Evolutionary conservation across 2,888 invertebrate species (phyloP), one percentile per base, ranked within the genome.

Genomic region (Agrochola lychnidis): DNA sequence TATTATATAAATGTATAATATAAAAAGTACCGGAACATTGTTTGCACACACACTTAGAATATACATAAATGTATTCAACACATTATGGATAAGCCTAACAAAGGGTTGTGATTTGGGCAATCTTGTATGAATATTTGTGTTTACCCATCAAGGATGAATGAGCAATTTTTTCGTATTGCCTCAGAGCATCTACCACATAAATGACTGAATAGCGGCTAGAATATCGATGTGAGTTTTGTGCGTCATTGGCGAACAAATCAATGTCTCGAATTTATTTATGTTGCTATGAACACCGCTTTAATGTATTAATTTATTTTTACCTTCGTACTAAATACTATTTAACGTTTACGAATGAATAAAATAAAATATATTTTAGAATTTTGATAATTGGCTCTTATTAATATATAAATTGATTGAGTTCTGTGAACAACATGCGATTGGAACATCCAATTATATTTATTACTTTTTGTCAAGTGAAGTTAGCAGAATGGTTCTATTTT

Each of bases 401-500:
- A 22, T 51, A 10, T 56, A 25, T 56, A 12, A 62, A 79, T 19
- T 56, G 66, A 78, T 78, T 48, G 67, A 72, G 56, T 69, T 61
- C 30, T 30, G 40, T 66, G 30, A 40, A 62, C 64, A 66, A 51
- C 62, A 36, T 79, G 62, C 45, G 78, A 87, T 87, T 78, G 70
- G 51, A 76, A 72, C 30, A 56, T 57, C 70, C 77, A 80, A 80
- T 83, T 76, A 74, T 30, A 66, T 69, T 82, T 40, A 59, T 72
- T 73, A 70, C 45, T n/a, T 64, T 83, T 81, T 78, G 64, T 79
- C 74, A 78, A 83, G 61, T 22, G 69, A 81, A 82, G 73, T 64
- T 76, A 83, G 80, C 84, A 86, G 87, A 92, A 93, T 91, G 88
- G 90, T 91, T 89, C 77, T 89, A 89, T 91, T 91, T 89, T 87